Conservation (phyloP, 37 sponge, comb jelly and placozoan species). For the Beroe forskalii region DNA sequence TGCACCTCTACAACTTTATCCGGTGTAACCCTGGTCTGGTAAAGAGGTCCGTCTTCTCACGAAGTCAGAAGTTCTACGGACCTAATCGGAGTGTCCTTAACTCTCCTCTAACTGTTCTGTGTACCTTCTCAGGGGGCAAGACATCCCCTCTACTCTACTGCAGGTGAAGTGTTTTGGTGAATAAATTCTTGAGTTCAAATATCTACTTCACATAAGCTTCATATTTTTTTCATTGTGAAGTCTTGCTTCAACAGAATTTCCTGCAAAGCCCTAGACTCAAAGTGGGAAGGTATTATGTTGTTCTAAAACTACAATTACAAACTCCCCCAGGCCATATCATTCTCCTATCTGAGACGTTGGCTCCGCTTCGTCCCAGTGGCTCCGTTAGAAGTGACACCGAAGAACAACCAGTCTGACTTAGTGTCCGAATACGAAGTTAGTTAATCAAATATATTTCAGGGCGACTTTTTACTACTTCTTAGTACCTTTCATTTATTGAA, state of each 20-base stretch:
- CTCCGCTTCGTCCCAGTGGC: background rate
- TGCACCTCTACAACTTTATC: constrained; percentile 42
- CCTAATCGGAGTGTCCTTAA: constrained; percentile 6
- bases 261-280: too few species aligned
- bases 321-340: constrained; percentile 37
- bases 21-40: constrained; percentile 51
- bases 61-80: constrained; percentile 12
- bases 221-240: too few species aligned
- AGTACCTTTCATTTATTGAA: too few species aligned
- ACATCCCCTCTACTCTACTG: constrained; percentile 35
- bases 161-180: background rate
- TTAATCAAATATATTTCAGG: too few species aligned
- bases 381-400: background rate
- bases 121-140: constrained; percentile 3
- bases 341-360: constrained; percentile 28
- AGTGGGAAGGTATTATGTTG: too few species aligned
- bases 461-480: too few species aligned
- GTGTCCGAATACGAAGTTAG: constrained; percentile 22
- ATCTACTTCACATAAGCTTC: too few species aligned
- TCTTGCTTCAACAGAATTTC: too few species aligned
- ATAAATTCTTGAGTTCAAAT: too few species aligned
- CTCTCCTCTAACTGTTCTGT: constrained; percentile 47
- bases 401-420: background rate
- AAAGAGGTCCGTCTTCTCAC: constrained; percentile 26
- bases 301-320: too few species aligned